These are phyloP conservation scores for Choreutis nemorana DNA, from an alignment of 2,888 invertebrate genomes.

Conservation along the genomic window DNA sequence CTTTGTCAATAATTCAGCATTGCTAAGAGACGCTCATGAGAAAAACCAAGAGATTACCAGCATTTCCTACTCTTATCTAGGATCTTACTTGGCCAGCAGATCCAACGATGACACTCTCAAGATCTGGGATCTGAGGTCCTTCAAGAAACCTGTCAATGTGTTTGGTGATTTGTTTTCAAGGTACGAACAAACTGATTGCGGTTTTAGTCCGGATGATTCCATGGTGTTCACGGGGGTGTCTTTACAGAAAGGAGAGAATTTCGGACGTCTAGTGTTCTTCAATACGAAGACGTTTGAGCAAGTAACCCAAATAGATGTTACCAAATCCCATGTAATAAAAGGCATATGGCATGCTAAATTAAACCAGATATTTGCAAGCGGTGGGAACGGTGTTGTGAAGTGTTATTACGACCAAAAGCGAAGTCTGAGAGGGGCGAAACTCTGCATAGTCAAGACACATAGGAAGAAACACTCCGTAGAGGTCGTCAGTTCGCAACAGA, in stretches of 20 bases:
- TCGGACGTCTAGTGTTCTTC: constrained; percentile 81
- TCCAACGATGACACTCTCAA: constrained; percentile 94
- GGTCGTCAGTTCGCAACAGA: constrained; percentile 88
- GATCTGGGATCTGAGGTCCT: constrained; percentile 90
- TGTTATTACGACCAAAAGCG: constrained; percentile 89
- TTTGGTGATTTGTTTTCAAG: constrained; percentile 79
- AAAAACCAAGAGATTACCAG: constrained; percentile 83
- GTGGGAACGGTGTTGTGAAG: constrained; percentile 89
- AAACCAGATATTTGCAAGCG: constrained; percentile 95
- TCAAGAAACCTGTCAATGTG: constrained; percentile 78
- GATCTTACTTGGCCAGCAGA: constrained; percentile 78
- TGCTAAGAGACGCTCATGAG: constrained; percentile 82
- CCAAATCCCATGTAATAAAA: constrained; percentile 85
- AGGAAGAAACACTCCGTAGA: constrained; percentile 84
- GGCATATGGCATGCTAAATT: constrained; percentile 95
- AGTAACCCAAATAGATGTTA: constrained; percentile 77
- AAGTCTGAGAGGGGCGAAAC: constrained; percentile 89
- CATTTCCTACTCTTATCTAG: constrained; percentile 88
- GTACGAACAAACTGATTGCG: constrained; percentile 83
- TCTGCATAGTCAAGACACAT: constrained; percentile 85
- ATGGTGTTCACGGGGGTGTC: constrained; percentile 91
- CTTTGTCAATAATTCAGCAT: constrained; percentile 85
- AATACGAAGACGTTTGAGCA: constrained; percentile 78
- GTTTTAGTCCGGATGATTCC: constrained; percentile 93
- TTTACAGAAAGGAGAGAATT: constrained; percentile 68